phyloP scores from a whole-genome alignment of 2,113 vertebrate genomes.

The Microtus montanus region DNA sequence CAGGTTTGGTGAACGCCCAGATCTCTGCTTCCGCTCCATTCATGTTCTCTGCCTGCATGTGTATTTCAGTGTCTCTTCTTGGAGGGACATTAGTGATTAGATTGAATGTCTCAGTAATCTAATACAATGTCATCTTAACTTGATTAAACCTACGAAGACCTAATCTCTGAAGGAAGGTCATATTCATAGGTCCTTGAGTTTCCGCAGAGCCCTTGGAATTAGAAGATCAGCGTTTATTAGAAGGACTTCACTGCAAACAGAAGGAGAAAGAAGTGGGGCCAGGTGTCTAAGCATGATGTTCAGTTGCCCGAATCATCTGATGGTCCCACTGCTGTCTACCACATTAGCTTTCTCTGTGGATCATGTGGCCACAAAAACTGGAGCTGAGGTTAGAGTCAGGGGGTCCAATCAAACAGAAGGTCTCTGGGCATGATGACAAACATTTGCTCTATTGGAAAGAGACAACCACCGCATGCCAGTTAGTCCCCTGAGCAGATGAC shows the following conservation, averaged over 20 bases:
- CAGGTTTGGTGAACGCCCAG: background rate
- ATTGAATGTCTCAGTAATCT: background rate
- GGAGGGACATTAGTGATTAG: background rate
- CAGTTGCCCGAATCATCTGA: accelerated
- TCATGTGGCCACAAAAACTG: background rate
- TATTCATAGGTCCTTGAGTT: background rate
- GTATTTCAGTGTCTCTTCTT: background rate
- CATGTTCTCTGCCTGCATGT: background rate
- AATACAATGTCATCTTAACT: background rate
- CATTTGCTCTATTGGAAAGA: background rate
- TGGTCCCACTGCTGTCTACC: background rate
- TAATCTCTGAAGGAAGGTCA: conserved; percentile 3
- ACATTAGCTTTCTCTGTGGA: background rate
- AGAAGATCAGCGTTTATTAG: background rate
- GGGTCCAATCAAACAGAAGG: background rate
- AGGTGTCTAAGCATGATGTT: background rate
- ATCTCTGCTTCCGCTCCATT: background rate
- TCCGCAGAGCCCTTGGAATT: background rate
- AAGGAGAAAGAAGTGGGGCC: background rate
- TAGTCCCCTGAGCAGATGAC: background rate
- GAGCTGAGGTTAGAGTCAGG: background rate
- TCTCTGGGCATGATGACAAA: background rate
- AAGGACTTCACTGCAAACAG: background rate
- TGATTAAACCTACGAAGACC: background rate
- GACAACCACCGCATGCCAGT: background rate